Conservation (phyloP, 2,888 invertebrate genomes). For the Scaptomyza cyrtandrae region DNA sequence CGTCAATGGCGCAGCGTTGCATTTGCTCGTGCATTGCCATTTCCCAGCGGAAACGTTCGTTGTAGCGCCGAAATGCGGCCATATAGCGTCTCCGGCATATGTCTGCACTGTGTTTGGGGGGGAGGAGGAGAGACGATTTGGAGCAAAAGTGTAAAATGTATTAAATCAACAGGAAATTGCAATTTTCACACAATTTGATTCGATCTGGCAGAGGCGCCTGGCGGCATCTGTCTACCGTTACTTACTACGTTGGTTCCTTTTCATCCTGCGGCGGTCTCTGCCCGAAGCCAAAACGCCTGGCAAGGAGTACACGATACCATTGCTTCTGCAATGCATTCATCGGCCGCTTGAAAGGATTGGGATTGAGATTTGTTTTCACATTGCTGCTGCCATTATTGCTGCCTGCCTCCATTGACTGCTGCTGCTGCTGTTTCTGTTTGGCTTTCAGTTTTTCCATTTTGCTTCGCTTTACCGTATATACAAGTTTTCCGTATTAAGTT, state of each 20-base stretch:
- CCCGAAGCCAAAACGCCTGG: constrained; percentile 80
- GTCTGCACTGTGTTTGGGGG: constrained; percentile 63
- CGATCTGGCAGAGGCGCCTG: constrained; percentile 44
- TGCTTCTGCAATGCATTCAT: constrained; percentile 84
- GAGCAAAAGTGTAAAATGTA: constrained; percentile 63
- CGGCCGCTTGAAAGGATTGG: constrained; percentile 83
- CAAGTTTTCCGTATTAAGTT: constrained; percentile 71
- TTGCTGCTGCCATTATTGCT: background rate
- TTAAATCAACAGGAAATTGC: constrained; percentile 80
- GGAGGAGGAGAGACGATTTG: background rate
- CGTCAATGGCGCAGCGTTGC: constrained; percentile 84
- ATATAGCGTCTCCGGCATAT: constrained; percentile 82
- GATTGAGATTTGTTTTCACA: constrained; percentile 23
- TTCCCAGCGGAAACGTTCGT: constrained; percentile 84
- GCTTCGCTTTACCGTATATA: constrained; percentile 45
- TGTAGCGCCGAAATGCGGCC: constrained; percentile 82
- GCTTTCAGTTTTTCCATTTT: constrained; percentile 52
- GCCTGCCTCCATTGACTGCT: constrained; percentile 10
- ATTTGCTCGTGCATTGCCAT: constrained; percentile 83
- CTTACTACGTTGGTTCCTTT: constrained; percentile 80
- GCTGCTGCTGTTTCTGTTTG: constrained; percentile 21
- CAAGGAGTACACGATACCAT: constrained; percentile 83
- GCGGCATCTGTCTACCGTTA: constrained; percentile 26
- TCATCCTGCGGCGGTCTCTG: constrained; percentile 61
- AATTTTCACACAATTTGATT: constrained; percentile 80